A percentile compares a stretch with the other conserved stretches of the same genome.
These are phyloP conservation scores for Catharus fuscescens DNA, from an alignment of 2,113 vertebrate species.

Conservation along the genomic window DNA sequence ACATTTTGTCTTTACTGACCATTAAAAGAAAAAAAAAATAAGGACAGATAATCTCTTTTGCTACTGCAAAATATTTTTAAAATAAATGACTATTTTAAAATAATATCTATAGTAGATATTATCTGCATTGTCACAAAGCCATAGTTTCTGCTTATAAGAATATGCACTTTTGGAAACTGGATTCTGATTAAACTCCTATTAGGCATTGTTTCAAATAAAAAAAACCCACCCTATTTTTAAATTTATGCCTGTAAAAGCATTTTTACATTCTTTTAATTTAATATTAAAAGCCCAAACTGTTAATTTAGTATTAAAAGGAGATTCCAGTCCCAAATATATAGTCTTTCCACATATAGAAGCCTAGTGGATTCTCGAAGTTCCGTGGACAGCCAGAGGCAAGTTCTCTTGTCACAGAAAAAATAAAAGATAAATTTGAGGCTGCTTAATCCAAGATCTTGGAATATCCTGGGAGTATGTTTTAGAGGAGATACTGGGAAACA, in stretches of 20 bases:
- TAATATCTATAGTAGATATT: neutral
- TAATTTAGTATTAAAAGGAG: neutral
- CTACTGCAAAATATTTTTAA: neutral
- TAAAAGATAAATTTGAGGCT: conserved; percentile 11
- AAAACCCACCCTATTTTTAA: neutral
- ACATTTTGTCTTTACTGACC: neutral
- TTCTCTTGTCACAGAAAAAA: conserved; percentile 15
- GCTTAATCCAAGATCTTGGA: neutral
- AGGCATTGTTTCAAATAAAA: neutral
- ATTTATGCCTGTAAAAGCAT: neutral
- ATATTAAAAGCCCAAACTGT: neutral
- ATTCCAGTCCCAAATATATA: neutral
- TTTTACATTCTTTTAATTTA: neutral
- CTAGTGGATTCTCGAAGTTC: neutral
- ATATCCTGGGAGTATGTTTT: neutral
- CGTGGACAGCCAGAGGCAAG: neutral
- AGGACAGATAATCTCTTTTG: neutral
- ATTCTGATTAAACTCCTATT: neutral
- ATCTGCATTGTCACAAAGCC: neutral
- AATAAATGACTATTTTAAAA: neutral
- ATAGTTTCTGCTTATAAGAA: neutral
- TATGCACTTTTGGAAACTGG: neutral
- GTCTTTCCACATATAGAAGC: neutral
- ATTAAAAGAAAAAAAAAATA: neutral
- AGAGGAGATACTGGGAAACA: conserved; percentile 10